Evolutionary conservation across 2,888 invertebrate genomes (phyloP), one percentile per base, ranked within the genome.

Genomic region (Notocelia uddmanniana): DNA sequence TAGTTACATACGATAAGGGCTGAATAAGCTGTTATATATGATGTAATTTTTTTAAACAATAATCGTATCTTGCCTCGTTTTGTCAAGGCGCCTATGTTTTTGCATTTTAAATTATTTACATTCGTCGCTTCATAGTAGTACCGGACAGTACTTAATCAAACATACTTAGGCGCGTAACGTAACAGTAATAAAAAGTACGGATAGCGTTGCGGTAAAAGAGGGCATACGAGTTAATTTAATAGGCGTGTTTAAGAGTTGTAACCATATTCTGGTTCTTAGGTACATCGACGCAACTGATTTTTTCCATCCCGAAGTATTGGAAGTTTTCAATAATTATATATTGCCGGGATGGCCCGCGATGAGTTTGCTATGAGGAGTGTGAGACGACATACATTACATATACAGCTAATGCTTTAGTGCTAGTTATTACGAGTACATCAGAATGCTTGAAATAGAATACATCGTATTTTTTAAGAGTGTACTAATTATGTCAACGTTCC

Each of bases 81-180:
- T 5, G 15, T 15, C 15, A 13, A 10, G 3, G 54, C 8, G 13
- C n/a, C 15, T 55, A 54, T 50, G 15, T 13, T 59, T 68, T 11
- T 59, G 19, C 45, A 58, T 34, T 31, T 48, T n/a, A 21, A 48
- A 37, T 48, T 52, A 48, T 10, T 15, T 34, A 37, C 8, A 26
- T 58, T 13, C 19, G 13, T 64, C 64, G 48, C 58, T 70, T 64
- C 37, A 58, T 64, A 50, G 23, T n/a, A 64, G 15, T 58, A 63
- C 57, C 15, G 59, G 64, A 59, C 37, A 64, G 69, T 52, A 59
- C 11, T 31, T 31, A 64, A 64, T 70, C 37, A 70, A 70, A 66
- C 64, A 64, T 55, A 69, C 62, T 63, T 57, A 69, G 54, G 50
- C 41, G 50, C 18, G 58, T 52, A 63, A 41, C 18, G 58, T 52